Percentiles rank a stretch among this genome's conserved stretches.
Evolutionary conservation across 2,888 invertebrate genomes (phyloP).

Genomic region (Epinotia ramella): DNA sequence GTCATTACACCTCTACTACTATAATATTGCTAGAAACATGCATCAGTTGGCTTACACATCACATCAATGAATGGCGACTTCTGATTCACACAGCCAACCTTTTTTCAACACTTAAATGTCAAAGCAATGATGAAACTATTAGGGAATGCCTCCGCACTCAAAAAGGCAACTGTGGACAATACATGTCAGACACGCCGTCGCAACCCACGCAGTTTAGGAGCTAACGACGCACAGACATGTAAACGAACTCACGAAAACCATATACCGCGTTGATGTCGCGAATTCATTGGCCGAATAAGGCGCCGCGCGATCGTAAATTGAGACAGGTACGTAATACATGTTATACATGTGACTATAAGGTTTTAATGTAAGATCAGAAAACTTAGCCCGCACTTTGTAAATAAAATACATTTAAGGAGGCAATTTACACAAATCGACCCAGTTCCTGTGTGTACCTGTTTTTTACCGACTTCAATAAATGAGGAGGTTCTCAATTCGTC

Average conservation of each 20-base stretch:
- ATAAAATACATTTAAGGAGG: no score
- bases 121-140: constrained; percentile 28
- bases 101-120: constrained; percentile 6
- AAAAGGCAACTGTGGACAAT: constrained; percentile 25
- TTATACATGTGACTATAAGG: background rate
- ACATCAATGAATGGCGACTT: background rate
- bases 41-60: background rate
- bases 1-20: no score
- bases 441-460: no score
- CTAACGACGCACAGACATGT: constrained; percentile 37
- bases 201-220: constrained; percentile 31
- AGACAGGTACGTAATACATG: background rate
- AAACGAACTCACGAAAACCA: constrained; percentile 37
- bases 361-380: background rate
- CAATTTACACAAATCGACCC: no score
- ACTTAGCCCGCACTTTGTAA: no score
- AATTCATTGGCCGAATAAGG: constrained; percentile 13
- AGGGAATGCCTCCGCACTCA: constrained; percentile 20
- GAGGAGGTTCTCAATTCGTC: no score
- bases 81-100: constrained; percentile 5
- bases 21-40: background rate
- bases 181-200: constrained; percentile 36
- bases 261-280: constrained; percentile 20
- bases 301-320: background rate
- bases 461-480: no score